A percentile compares a stretch with the other conserved stretches of the same genome.
These are phyloP conservation scores for Styela clava DNA, from an alignment of 23 tunicate species.

Conservation along the genomic window DNA sequence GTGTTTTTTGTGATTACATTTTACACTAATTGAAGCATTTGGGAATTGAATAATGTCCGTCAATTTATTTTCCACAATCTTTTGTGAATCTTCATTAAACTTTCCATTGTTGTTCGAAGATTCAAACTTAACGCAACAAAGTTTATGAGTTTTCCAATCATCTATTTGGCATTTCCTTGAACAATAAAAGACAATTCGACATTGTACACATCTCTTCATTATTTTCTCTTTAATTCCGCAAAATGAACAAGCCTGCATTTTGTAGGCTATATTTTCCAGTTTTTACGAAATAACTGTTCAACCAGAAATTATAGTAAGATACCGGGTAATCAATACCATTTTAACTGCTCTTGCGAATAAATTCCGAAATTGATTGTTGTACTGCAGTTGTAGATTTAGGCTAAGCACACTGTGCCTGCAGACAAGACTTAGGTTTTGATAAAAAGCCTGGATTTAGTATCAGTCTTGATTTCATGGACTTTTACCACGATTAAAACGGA, in stretches of 20 bases:
- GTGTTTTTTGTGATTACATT: conserved; percentile 30
- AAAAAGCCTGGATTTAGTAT: too few species aligned
- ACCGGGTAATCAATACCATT: too few species aligned
- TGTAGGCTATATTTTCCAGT: too few species aligned
- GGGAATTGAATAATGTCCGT: not conserved
- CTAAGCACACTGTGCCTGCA: too few species aligned
- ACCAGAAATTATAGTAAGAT: too few species aligned
- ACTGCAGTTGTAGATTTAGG: too few species aligned
- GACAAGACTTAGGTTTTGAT: too few species aligned
- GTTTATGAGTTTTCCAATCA: conserved; percentile 16
- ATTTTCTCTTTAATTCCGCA: not conserved
- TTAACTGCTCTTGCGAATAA: too few species aligned
- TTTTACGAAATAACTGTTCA: too few species aligned
- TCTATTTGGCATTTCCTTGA: conserved; percentile 21
- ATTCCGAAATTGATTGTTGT: too few species aligned
- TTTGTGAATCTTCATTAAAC: not conserved
- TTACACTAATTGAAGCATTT: not conserved
- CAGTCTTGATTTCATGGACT: too few species aligned
- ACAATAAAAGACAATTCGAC: not conserved
- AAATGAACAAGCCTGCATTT: not conserved
- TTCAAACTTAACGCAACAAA: not conserved
- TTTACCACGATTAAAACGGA: too few species aligned
- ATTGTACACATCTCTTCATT: not conserved
- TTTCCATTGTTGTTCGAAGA: not conserved
- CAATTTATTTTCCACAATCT: not conserved